These are phyloP conservation scores for Gasterosteus aculeatus DNA, from an alignment of 2,113 vertebrate genomes.

Conservation along the genomic window DNA sequence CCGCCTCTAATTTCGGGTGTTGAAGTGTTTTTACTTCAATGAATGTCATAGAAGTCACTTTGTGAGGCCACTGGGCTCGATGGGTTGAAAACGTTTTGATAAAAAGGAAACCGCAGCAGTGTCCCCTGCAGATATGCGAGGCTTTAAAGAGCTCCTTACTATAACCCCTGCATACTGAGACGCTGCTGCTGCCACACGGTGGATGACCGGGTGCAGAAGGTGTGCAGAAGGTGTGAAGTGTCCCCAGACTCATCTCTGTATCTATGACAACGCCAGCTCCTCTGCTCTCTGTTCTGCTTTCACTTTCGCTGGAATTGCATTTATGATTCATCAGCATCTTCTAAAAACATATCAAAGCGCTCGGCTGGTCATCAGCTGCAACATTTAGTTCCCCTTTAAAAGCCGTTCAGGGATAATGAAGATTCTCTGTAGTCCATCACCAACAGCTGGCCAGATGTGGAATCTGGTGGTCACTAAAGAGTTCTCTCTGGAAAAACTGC, in stretches of 20 bases:
- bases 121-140: not conserved
- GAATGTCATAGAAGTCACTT: constrained; percentile 29
- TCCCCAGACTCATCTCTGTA: not conserved
- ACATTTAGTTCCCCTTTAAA: constrained; percentile 22
- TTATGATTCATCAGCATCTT: constrained; percentile 68
- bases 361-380: constrained; percentile 32
- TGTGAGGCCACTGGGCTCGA: constrained; percentile 12
- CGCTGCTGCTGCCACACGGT: not conserved
- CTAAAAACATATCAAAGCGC: constrained; percentile 7
- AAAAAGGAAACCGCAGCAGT: not conserved
- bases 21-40: constrained; percentile 29
- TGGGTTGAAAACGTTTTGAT: not conserved
- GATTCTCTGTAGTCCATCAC: constrained; percentile 23
- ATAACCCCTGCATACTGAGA: not conserved
- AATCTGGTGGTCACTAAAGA: not conserved
- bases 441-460: constrained; percentile 1
- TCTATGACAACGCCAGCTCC: constrained; percentile 3
- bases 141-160: not conserved
- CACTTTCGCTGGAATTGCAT: constrained; percentile 57
- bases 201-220: not conserved
- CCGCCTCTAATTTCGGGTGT: constrained; percentile 42
- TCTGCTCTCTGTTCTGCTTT: constrained; percentile 36
- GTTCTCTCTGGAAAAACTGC: not conserved
- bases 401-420: constrained; percentile 14
- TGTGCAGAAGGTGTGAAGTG: constrained; percentile 2